phyloP scores from a whole-genome alignment of 2,113 vertebrate species.

The Calyptomena viridis region DNA sequence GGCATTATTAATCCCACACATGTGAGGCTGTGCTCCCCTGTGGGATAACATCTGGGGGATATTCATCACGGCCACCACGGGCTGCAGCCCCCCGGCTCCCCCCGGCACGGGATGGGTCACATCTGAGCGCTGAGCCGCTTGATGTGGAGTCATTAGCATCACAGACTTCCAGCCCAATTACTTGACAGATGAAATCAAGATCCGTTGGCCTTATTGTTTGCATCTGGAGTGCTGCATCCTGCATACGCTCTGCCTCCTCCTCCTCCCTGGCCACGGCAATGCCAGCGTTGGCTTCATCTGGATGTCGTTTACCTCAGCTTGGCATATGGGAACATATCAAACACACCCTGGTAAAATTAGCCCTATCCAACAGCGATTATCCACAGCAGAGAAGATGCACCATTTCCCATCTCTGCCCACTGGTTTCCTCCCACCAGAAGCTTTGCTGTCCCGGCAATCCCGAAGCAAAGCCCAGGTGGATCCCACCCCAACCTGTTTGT shows the following conservation, averaged over 20 bases:
- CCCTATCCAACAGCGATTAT: not conserved
- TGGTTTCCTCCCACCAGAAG: not conserved
- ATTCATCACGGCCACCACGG: conserved; percentile 39
- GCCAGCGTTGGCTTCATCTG: not conserved
- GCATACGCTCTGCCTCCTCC: not conserved
- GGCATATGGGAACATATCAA: not conserved
- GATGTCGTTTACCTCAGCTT: not conserved
- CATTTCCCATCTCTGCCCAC: not conserved
- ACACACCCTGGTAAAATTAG: not conserved
- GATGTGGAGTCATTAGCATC: conserved; percentile 67
- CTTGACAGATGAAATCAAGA: conserved; percentile 56
- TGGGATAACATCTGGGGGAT: conserved; percentile 63
- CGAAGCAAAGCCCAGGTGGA: not conserved
- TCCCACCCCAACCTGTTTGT: not conserved
- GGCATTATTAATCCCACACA: conserved; percentile 3
- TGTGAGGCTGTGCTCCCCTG: not conserved
- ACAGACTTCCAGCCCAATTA: conserved; percentile 48
- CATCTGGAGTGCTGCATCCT: conserved; percentile 15
- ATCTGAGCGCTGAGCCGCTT: conserved; percentile 30
- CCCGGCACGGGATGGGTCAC: conserved; percentile 15
- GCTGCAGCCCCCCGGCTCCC: not conserved
- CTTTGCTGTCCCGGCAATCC: fast-evolving
- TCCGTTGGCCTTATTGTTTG: not conserved
- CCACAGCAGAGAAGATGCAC: not conserved
- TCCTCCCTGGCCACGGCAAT: not conserved